Base-by-base conservation (phyloP, 2,113 vertebrate genomes). In the Scortum barcoo region DNA sequence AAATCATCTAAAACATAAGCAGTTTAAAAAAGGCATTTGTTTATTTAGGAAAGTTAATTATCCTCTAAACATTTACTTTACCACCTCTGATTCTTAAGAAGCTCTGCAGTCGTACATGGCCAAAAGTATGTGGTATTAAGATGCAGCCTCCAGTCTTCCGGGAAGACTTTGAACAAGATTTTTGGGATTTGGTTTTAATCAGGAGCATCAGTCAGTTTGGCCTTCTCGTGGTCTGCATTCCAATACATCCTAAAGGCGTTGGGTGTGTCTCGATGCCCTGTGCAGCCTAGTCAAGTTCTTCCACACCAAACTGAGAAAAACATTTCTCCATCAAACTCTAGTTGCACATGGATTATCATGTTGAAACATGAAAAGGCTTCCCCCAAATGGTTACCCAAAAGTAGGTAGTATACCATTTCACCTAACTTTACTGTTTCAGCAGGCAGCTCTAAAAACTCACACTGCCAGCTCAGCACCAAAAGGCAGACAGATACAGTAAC, bases 191-290 rank as follows among this genome's bases (percentile, higher is more conserved):
- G 63, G n/a, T 56, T 54, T 56, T 44, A 33, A 3, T 42, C 54
- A 65, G 44, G 76, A n/a, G n/a, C n/a, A n/a, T n/a, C n/a, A n/a
- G n/a, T n/a, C n/a, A n/a, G n/a, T n/a, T 70, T 56, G 1, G 26
- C 66, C 56, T 0, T 11, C 16, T 36, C 12, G 4, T 54, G 22
- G 42, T 38, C 60, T 0, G 44, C n/a, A 7, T 30, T 71, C 20
- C 58, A 78, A 5, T 76, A 66, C 62, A 63, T 79, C 54, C 75
- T 46, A 16, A 42, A 65, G 12, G 36, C 74, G 71, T 40, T 72
- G 54, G 30, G 63, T 60, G 50, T 3, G 33, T 26, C 67, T 36
- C 33, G 33, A 6, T 36, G 33, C 33, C 6, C 33, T 36, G 33
- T 36, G 33, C 33, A 36, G 33, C 3, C 33, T 6, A 36, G 33